phyloP scores from a whole-genome alignment of 2,797 vertebrate species.

The Micromesistius poutassou region DNA sequence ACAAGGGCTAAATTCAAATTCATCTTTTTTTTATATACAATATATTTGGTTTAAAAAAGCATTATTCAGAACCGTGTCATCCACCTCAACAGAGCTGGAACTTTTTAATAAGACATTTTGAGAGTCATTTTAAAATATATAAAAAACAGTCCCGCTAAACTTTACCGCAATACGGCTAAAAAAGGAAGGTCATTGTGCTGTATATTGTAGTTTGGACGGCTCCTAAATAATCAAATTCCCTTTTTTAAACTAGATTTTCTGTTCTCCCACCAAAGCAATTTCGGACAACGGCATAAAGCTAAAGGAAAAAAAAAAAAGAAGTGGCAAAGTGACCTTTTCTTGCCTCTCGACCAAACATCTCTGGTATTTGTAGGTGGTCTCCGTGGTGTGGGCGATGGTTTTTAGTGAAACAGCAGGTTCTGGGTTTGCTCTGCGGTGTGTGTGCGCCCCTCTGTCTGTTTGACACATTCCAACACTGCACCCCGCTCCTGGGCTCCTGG shows the following conservation, averaged over 20 bases:
- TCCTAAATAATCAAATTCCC: not conserved
- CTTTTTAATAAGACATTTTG: not conserved
- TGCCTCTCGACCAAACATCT: constrained; percentile 29
- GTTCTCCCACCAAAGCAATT: constrained; percentile 37
- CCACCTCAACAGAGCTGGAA: not conserved
- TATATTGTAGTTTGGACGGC: not conserved
- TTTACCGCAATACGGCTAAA: not conserved
- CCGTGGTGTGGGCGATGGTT: constrained; percentile 54
- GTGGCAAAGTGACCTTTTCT: constrained; percentile 45
- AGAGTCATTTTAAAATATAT: not conserved
- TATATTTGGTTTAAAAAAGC: not conserved
- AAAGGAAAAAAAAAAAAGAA: constrained; percentile 20
- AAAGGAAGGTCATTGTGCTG: not conserved
- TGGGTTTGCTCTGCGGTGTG: constrained; percentile 64
- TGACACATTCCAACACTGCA: constrained; percentile 74
- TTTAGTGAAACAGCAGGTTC: constrained; percentile 70
- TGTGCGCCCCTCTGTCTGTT: constrained; percentile 71
- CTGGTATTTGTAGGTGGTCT: constrained; percentile 70
- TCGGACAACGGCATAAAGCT: constrained; percentile 25
- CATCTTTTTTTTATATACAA: not conserved
- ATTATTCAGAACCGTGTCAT: not conserved
- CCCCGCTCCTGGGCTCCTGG: constrained; percentile 65
- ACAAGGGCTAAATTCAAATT: not conserved
- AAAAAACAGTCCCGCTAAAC: too few species aligned
- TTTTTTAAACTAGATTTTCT: constrained; percentile 1